A percentile compares a stretch with the other conserved stretches of the same genome.
These are phyloP conservation scores for Ochropleura leucogaster DNA, from an alignment of 2,888 invertebrate genomes.

Conservation along the genomic window DNA sequence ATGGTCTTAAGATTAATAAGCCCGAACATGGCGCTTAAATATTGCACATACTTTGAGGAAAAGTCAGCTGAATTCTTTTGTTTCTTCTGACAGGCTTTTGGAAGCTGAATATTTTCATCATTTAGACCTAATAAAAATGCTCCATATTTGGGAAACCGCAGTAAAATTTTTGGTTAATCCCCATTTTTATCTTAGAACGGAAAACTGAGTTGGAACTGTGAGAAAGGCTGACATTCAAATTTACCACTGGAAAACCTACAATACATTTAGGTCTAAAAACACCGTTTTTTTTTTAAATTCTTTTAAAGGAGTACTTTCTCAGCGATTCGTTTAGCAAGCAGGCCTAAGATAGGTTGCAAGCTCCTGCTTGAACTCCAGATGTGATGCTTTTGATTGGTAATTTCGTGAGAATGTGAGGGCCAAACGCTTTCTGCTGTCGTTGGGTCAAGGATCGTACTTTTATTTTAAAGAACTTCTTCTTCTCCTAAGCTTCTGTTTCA, in stretches of 20 bases:
- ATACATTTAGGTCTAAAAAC: no score
- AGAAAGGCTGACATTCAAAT: not conserved
- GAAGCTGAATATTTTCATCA: not conserved
- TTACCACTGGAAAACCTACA: not conserved
- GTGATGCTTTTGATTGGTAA: conserved; percentile 26
- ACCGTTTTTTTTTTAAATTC: no score
- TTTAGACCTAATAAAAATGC: not conserved
- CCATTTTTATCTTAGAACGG: not conserved
- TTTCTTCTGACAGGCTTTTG: not conserved
- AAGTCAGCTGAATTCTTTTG: not conserved
- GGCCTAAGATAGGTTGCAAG: conserved; percentile 18
- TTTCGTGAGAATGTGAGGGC: conserved; percentile 33
- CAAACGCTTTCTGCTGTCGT: conserved; percentile 11
- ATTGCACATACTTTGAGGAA: not conserved
- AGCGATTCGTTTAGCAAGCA: not conserved
- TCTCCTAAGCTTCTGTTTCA: conserved; percentile 6
- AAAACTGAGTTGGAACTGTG: not conserved
- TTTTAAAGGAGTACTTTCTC: not conserved
- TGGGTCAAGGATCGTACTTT: conserved; percentile 17
- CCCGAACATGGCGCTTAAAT: not conserved
- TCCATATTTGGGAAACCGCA: not conserved
- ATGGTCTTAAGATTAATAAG: not conserved
- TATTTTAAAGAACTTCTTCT: conserved; percentile 10
- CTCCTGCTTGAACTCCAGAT: conserved; percentile 36
- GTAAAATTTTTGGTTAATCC: not conserved